Conservation (phyloP, 2,888 invertebrate genomes). For the Cataglyphis livida region DNA sequence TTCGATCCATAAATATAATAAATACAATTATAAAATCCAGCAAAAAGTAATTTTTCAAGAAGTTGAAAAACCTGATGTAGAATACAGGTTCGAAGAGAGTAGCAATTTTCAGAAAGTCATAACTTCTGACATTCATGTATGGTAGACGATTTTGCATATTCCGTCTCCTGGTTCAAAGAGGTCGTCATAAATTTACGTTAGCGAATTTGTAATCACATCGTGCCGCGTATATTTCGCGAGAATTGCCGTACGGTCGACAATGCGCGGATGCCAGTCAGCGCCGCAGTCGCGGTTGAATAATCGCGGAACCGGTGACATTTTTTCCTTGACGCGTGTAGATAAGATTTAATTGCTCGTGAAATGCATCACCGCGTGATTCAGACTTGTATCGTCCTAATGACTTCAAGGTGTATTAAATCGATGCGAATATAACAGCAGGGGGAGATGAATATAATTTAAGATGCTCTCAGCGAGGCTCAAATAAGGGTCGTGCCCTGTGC, state of each 20-base stretch:
- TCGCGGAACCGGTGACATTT: conserved; percentile 46
- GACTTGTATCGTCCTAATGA: conserved; percentile 30
- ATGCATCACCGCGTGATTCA: conserved; percentile 33
- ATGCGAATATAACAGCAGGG: not conserved
- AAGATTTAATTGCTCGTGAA: conserved; percentile 45
- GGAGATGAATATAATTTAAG: conserved; percentile 24
- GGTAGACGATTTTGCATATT: not conserved
- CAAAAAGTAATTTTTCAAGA: not conserved
- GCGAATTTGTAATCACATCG: conserved; percentile 30
- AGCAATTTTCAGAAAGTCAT: conserved; percentile 4
- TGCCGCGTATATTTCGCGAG: conserved; percentile 11
- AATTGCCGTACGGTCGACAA: conserved; percentile 24
- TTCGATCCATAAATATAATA: not conserved
- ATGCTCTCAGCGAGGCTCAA: conserved; percentile 5
- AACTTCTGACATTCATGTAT: not conserved
- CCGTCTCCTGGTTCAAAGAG: conserved; percentile 13
- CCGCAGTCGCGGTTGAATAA: conserved; percentile 38
- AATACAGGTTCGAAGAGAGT: not conserved
- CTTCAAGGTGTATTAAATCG: conserved; percentile 45
- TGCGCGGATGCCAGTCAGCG: conserved; percentile 10
- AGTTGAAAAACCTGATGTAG: not conserved
- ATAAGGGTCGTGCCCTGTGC: conserved; percentile 11
- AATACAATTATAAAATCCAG: not conserved
- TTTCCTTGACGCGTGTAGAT: conserved; percentile 29
- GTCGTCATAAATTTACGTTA: conserved; percentile 17